Conservation (phyloP, 2,888 invertebrate species). For the Cantharis rustica region DNA sequence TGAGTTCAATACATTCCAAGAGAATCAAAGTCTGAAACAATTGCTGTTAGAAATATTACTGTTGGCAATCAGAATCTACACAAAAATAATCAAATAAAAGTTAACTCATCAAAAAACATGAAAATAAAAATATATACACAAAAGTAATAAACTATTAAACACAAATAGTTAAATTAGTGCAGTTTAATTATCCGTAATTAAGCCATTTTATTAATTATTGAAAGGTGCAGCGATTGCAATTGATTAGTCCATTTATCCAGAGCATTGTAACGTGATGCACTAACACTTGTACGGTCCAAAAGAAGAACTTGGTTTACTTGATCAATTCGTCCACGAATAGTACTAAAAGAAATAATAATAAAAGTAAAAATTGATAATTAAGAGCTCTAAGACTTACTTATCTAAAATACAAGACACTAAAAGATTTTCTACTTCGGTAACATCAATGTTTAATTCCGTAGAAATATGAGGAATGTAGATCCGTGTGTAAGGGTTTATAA, state of each 20-base stretch:
- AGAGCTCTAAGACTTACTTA: constrained; percentile 69
- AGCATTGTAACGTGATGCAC: constrained; percentile 87
- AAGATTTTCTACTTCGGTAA: constrained; percentile 93
- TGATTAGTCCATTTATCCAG: constrained; percentile 97
- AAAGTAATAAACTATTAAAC: background rate
- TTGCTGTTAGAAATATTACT: background rate
- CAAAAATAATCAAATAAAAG: background rate
- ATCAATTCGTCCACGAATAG: constrained; percentile 85
- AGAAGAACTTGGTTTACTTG: constrained; percentile 95
- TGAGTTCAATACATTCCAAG: background rate
- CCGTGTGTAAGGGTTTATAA: constrained; percentile 97
- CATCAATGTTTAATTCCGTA: constrained; percentile 90
- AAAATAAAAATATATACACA: background rate
- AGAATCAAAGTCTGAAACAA: background rate
- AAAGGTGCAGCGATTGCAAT: constrained; percentile 83
- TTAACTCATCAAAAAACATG: background rate
- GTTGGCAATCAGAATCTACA: background rate
- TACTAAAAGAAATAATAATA: constrained; percentile 59
- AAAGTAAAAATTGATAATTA: background rate
- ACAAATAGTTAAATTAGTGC: background rate
- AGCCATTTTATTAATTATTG: constrained; percentile 90
- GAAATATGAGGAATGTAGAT: constrained; percentile 98
- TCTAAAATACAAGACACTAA: constrained; percentile 98
- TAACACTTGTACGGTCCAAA: constrained; percentile 77
- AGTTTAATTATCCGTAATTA: constrained; percentile 8